Evolutionary conservation across 2,888 invertebrate genomes (phyloP).

Genomic region (Lochmaea crataegi): DNA sequence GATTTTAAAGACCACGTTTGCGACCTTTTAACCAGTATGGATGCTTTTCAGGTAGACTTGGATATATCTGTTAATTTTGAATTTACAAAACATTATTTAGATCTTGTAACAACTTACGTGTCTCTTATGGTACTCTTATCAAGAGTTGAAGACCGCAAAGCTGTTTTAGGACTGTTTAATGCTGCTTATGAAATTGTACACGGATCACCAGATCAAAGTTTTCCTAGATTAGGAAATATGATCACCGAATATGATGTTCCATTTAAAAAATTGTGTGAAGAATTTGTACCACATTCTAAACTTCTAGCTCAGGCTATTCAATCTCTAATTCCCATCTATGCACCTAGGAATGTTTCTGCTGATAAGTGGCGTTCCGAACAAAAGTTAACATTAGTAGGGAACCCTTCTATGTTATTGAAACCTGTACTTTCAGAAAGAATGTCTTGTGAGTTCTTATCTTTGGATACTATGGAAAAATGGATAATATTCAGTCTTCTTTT

Average conservation of each 20-base stretch:
- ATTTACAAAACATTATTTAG: conserved; percentile 93
- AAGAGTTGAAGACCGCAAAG: conserved; percentile 97
- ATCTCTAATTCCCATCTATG: conserved; percentile 89
- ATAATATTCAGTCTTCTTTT: conserved; percentile 94
- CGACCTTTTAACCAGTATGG: conserved; percentile 93
- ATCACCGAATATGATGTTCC: conserved; percentile 98
- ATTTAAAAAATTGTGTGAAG: conserved; percentile 93
- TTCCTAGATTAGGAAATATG: conserved; percentile 96
- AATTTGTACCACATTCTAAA: conserved; percentile 95
- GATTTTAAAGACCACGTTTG: conserved; percentile 97
- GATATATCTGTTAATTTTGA: conserved; percentile 98
- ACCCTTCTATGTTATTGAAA: conserved; percentile 93
- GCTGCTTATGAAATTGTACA: conserved; percentile 97
- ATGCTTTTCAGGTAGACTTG: conserved; percentile 93
- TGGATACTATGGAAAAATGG: conserved; percentile 97
- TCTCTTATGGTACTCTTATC: conserved; percentile 98
- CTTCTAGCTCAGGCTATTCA: conserved; percentile 86
- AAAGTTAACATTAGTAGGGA: conserved; percentile 92
- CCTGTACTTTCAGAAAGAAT: conserved; percentile 95
- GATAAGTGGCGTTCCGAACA: conserved; percentile 95
- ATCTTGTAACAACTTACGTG: conserved; percentile 93
- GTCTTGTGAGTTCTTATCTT: conserved; percentile 96
- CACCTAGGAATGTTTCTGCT: conserved; percentile 89
- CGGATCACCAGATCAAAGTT: conserved; percentile 86
- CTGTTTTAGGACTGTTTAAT: conserved; percentile 96